phyloP scores from a whole-genome alignment of 1,140 invertebrate species.

The Listronotus bonariensis region DNA sequence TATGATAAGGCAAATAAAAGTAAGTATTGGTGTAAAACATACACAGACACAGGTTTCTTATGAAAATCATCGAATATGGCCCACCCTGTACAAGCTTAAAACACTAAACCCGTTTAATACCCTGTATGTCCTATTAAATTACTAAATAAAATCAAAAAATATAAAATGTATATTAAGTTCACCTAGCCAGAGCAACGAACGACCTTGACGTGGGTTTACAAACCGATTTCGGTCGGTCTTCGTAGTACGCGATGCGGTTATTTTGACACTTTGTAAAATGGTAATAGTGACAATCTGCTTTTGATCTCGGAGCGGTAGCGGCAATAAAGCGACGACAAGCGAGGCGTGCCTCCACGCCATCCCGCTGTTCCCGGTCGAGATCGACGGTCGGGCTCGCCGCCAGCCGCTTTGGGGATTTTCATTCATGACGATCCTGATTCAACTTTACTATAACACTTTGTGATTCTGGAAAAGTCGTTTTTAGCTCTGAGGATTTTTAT shows the following conservation, averaged over 20 bases:
- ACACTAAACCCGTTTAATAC: no score
- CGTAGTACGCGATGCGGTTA: constrained; percentile 36
- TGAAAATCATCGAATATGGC: no score
- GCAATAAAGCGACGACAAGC: constrained; percentile 45
- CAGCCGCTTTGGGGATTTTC: constrained; percentile 34
- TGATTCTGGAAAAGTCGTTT: constrained; percentile 12
- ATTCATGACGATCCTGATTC: constrained; percentile 35
- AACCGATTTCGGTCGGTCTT: constrained; percentile 7
- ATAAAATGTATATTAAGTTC: no score
- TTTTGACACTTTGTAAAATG: constrained; percentile 36
- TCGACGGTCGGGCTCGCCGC: constrained; percentile 27
- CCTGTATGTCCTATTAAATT: no score
- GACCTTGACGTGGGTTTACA: constrained; percentile 26
- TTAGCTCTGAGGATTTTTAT: background rate
- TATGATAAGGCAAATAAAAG: no score
- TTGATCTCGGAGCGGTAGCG: constrained; percentile 52
- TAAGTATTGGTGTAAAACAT: no score
- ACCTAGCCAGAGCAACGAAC: constrained; percentile 25
- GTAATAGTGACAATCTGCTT: constrained; percentile 36
- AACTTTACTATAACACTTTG: constrained; percentile 25
- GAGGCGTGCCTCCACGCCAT: constrained; percentile 32
- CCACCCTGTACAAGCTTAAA: no score
- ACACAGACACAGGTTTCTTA: no score
- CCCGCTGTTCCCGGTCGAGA: constrained; percentile 18
- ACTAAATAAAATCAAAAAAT: no score